Conservation (phyloP, 1,140 invertebrate genomes). For the Leucophenga varia region DNA sequence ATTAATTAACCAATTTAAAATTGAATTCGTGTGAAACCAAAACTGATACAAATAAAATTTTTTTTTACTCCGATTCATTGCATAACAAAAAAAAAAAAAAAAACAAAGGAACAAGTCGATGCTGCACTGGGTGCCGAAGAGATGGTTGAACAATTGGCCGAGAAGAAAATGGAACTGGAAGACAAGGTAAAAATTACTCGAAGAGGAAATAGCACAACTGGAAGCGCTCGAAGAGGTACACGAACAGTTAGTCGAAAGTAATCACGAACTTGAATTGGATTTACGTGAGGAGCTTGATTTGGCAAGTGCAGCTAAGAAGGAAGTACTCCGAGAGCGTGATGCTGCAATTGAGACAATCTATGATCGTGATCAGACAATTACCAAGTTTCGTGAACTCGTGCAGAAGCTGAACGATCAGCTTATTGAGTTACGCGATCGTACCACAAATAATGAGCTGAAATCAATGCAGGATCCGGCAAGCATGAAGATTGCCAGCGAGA, state of each 20-base stretch:
- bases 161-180: slow-evolving; percentile 93
- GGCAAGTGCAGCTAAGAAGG: slow-evolving; percentile 75
- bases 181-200: slow-evolving; percentile 84
- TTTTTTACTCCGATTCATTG: too few relatives aligned
- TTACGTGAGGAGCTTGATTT: slow-evolving; percentile 92
- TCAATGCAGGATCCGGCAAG: slow-evolving; percentile 55
- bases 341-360: slow-evolving; percentile 87
- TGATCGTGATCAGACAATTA: slow-evolving; percentile 92
- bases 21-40: too few relatives aligned
- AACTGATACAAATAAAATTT: too few relatives aligned
- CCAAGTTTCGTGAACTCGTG: slow-evolving; percentile 93
- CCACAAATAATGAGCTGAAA: slow-evolving; percentile 56
- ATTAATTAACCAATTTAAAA: too few relatives aligned
- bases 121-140: slow-evolving; percentile 97
- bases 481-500: slow-evolving; percentile 61
- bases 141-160: slow-evolving; percentile 95
- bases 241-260: slow-evolving; percentile 75
- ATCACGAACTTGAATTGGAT: slow-evolving; percentile 87
- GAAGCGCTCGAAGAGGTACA: slow-evolving; percentile 78
- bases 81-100: too few relatives aligned
- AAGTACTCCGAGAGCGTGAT: slow-evolving; percentile 75
- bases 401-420: slow-evolving; percentile 82
- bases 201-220: slow-evolving; percentile 87
- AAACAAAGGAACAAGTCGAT: slow-evolving; percentile 88
- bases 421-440: slow-evolving; percentile 64